phyloP scores from a whole-genome alignment of 2,113 vertebrate genomes.

The Psettodes erumei region DNA sequence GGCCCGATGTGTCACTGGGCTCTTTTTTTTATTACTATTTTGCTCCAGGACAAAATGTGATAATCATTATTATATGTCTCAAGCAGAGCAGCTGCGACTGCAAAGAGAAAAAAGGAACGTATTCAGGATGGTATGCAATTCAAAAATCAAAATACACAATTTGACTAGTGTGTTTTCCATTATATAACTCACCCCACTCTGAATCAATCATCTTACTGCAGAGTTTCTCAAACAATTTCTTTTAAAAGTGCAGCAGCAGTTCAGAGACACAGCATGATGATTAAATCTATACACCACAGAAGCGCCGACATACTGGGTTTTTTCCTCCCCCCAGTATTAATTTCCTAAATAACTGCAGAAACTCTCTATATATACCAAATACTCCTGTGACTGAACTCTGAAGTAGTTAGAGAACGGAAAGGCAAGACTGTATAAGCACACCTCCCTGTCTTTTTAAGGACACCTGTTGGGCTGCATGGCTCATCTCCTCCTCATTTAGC shows the following conservation, averaged over 20 bases:
- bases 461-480: slow-evolving; percentile 81
- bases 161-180: slow-evolving; percentile 60
- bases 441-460: slow-evolving; percentile 75
- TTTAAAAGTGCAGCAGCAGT: slow-evolving; percentile 42
- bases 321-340: slow-evolving; percentile 9
- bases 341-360: slow-evolving; percentile 56
- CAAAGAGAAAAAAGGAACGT: slow-evolving; percentile 36
- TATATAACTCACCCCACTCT: slow-evolving; percentile 35
- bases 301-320: slow-evolving; percentile 9
- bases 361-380: slow-evolving; percentile 43
- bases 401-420: slow-evolving; percentile 40
- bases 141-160: slow-evolving; percentile 61
- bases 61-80: slow-evolving; percentile 67
- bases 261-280: slow-evolving; percentile 59
- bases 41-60: slow-evolving; percentile 70
- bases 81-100: slow-evolving; percentile 65
- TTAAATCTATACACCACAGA: slow-evolving; percentile 62
- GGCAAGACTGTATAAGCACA: slow-evolving; percentile 42
- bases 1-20: slow-evolving; percentile 51
- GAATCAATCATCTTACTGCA: slow-evolving; percentile 59
- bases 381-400: slow-evolving; percentile 47
- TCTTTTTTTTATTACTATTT: slow-evolving; percentile 60
- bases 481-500: slow-evolving; percentile 81
- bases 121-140: slow-evolving; percentile 45
- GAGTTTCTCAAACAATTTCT: slow-evolving; percentile 63